phyloP scores from a whole-genome alignment of 2,113 vertebrate species.

The Macquaria ambigua region DNA sequence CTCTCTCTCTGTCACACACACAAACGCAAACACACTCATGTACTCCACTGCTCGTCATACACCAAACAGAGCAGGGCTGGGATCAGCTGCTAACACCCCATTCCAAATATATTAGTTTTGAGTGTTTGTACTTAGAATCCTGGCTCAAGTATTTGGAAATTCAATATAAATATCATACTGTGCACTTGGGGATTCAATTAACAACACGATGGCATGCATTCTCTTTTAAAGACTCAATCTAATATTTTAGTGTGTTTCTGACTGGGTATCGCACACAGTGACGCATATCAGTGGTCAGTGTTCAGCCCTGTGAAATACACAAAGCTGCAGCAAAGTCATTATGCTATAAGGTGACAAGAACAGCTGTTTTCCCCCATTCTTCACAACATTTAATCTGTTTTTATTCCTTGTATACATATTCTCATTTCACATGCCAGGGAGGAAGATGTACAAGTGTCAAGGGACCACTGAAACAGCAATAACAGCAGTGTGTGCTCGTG shows the following conservation, averaged over 20 bases:
- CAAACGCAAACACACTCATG: conserved; percentile 48
- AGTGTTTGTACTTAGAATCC: conserved; percentile 19
- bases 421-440: conserved; percentile 62
- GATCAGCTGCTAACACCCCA: conserved; percentile 49
- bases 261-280: not conserved
- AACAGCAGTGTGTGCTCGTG: conserved; percentile 70
- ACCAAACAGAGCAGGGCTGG: conserved; percentile 42
- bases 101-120: conserved; percentile 32
- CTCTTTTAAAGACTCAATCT: not conserved
- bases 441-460: conserved; percentile 69
- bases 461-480: conserved; percentile 81
- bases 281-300: not conserved
- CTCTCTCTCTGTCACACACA: not conserved
- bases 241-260: not conserved
- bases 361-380: conserved; percentile 61
- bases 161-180: conserved; percentile 12
- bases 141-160: conserved; percentile 24
- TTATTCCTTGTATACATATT: conserved; percentile 60
- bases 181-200: conserved; percentile 1
- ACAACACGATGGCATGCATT: not conserved
- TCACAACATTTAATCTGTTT: conserved; percentile 63
- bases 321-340: conserved; percentile 38
- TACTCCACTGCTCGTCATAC: conserved; percentile 10
- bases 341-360: conserved; percentile 43
- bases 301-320: not conserved